Base-by-base conservation (phyloP, 2,888 invertebrate genomes). In the Lycia hirtaria region DNA sequence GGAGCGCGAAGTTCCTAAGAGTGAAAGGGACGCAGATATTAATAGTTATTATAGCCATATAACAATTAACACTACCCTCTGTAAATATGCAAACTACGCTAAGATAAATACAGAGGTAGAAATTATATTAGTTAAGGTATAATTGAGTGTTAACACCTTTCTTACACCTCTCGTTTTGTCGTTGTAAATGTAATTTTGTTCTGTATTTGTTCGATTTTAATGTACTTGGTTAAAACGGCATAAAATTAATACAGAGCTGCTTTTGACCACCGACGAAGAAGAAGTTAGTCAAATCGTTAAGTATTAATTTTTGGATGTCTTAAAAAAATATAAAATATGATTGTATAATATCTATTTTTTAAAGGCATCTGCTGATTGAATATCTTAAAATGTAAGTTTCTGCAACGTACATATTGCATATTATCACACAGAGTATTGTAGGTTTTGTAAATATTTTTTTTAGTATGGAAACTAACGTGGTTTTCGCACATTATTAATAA, bases 1-100 rank as follows among this genome's bases (percentile, higher is more conserved):
- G 76, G 76, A 78, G 72, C 76, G 75, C 75, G 78, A 71, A 80
- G 78, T 77, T 64, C 72, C 56, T 30, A 63, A 50, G 82, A 56
- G 52, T 57, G 76, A 85, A 65, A 63, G 79, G 73, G 86, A 86
- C 62, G 63, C 69, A 60, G 59, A 71, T 69, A 83, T 59, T 70
- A 76, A 72, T 70, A 72, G 75, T 78, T 79, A 74, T 73, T 75
- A 64, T 72, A 67, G 62, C 68, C 70, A 68, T 43, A 52, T 58
- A 52, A 52, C 52, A 58, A 58, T 58, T 58, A 58, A 58, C 52
- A 53, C 52, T 49, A 58, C 52, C 57, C 43, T 48, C 9, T 4
- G 47, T 35, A 57, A 57, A 57, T 57, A 57, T 57, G 52, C 41
- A 52, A 52, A 57, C 47, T 30, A 35, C 33, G 22, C 37, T 24